Conservation (phyloP, 1,140 invertebrate species). For the Drosophila burlai region DNA sequence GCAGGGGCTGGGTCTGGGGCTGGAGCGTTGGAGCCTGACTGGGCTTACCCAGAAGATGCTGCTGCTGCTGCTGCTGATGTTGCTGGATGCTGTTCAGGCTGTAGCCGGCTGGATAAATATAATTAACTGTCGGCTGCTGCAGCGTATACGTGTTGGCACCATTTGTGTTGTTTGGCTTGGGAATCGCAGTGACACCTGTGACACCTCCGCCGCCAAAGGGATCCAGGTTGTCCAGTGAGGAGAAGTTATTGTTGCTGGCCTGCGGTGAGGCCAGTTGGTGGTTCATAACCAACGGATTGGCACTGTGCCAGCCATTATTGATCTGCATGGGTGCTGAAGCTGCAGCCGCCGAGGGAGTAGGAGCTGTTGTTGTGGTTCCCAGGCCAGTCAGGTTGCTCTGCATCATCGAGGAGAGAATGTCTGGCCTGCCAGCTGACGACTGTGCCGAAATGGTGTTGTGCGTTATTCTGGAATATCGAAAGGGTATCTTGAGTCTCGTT, state of each 20-base stretch:
- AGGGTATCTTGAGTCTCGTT: conserved; percentile 33
- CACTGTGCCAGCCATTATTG: conserved; percentile 72
- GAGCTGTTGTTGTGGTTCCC: conserved; percentile 7
- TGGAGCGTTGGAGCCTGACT: conserved; percentile 51
- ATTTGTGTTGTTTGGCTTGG: conserved; percentile 47
- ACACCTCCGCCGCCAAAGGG: conserved; percentile 52
- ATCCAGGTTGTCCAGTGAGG: conserved; percentile 76
- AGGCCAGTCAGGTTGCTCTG: conserved; percentile 69
- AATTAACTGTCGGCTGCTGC: conserved; percentile 76
- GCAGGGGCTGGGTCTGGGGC: conserved; percentile 52
- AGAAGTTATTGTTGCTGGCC: conserved; percentile 72
- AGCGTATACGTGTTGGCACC: conserved; percentile 75
- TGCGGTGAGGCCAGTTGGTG: conserved; percentile 73
- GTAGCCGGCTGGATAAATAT: conserved; percentile 76
- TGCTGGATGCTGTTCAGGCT: conserved; percentile 54
- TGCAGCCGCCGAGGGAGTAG: conserved; percentile 2
- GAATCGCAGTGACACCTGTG: conserved; percentile 3
- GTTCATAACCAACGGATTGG: conserved; percentile 81
- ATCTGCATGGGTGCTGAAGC: conserved; percentile 5
- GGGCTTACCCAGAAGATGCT: conserved; percentile 47
- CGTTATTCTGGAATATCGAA: conserved; percentile 70
- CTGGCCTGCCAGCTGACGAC: conserved; percentile 45
- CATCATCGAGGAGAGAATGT: conserved; percentile 76
- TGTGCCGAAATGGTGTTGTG: conserved; percentile 50
- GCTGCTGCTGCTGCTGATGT: conserved; percentile 45